Evolutionary conservation across 2,888 invertebrate species (phyloP).

Genomic region (Rhogogaster chlorosoma): DNA sequence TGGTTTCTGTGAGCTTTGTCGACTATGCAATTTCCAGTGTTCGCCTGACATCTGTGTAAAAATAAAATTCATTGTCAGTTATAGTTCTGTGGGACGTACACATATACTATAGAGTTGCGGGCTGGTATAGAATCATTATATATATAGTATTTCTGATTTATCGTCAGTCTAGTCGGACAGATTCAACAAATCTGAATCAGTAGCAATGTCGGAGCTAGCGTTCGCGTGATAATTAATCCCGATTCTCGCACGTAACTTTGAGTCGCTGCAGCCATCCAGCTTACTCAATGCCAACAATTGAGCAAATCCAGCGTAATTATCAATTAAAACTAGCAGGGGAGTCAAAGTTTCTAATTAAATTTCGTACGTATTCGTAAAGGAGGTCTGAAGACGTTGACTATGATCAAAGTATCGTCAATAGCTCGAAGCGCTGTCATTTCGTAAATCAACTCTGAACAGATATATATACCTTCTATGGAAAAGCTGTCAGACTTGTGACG

Average conservation of each 20-base stretch:
- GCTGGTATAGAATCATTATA: not conserved
- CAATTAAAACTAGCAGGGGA: slow-evolving; percentile 27
- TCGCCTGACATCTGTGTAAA: slow-evolving; percentile 95
- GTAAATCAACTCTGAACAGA: not conserved
- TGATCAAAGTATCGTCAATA: slow-evolving; percentile 22
- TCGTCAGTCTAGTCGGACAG: not conserved
- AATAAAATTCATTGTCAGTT: slow-evolving; percentile 46
- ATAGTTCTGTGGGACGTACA: not conserved
- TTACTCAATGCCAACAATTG: slow-evolving; percentile 39
- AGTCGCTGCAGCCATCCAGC: not conserved
- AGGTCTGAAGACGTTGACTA: not conserved
- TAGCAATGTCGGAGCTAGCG: not conserved
- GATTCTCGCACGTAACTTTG: not conserved
- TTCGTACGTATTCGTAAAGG: not conserved
- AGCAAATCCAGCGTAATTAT: slow-evolving; percentile 38
- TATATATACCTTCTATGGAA: not conserved
- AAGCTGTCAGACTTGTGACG: not conserved
- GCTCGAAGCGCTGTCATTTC: not conserved
- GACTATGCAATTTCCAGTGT: slow-evolving; percentile 97
- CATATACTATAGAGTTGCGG: not conserved
- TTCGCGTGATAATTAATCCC: slow-evolving; percentile 22
- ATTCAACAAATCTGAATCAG: not conserved
- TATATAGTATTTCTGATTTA: not conserved
- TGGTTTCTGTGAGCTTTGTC: slow-evolving; percentile 99
- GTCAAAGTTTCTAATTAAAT: slow-evolving; percentile 40